A percentile compares a stretch with the other conserved stretches of the same genome.
phyloP scores from a whole-genome alignment of 1,140 invertebrate species.

The Lerema accius region DNA sequence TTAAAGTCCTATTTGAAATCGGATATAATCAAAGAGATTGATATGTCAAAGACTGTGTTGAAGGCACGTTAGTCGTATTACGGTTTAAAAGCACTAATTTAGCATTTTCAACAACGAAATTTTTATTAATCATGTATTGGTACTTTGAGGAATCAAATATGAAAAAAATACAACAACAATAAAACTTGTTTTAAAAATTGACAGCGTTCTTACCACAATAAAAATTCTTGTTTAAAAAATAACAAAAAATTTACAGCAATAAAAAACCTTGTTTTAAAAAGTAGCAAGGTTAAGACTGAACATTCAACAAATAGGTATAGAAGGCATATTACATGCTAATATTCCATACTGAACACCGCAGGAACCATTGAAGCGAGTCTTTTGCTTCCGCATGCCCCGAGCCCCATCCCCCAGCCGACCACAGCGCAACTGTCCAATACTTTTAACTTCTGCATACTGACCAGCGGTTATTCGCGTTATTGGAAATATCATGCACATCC shows the following conservation, averaged over 20 bases:
- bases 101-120: no score
- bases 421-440: constrained; percentile 28
- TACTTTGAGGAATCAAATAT: no score
- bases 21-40: no score
- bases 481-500: constrained; percentile 30
- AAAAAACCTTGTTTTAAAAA: not conserved
- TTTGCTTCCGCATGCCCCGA: constrained; percentile 21
- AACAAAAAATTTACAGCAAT: no score
- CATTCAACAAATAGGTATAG: not conserved
- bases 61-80: no score
- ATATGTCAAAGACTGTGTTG: no score
- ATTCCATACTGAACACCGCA: not conserved
- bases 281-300: constrained; percentile 5
- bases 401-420: constrained; percentile 17
- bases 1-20: not conserved
- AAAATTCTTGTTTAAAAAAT: no score
- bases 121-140: no score
- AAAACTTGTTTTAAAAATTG: no score
- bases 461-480: constrained; percentile 31
- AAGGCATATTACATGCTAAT: not conserved
- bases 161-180: no score
- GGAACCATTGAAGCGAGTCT: constrained; percentile 16
- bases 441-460: constrained; percentile 30
- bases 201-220: no score
- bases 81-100: no score